Conservation (phyloP, 1,140 invertebrate genomes). For the Andricus grossulariae region DNA sequence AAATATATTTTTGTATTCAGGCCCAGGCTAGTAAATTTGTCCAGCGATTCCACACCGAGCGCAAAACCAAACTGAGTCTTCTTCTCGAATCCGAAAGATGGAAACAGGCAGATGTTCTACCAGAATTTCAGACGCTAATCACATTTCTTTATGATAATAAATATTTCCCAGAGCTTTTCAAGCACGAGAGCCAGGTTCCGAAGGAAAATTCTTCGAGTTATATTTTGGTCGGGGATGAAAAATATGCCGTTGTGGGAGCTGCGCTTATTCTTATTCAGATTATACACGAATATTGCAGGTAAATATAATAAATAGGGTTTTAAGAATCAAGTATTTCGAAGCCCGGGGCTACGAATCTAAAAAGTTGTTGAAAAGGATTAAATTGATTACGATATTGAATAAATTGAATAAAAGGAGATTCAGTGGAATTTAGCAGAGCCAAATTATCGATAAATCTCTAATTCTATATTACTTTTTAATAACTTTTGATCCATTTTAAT, state of each 20-base stretch:
- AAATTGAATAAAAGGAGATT: too few relatives aligned
- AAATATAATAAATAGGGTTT: conserved; percentile 54
- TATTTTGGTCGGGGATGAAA: conserved; percentile 86
- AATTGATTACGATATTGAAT: too few relatives aligned
- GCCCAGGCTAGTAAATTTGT: conserved; percentile 92
- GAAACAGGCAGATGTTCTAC: conserved; percentile 93
- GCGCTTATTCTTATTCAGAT: conserved; percentile 91
- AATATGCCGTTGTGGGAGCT: conserved; percentile 90
- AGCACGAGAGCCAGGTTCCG: conserved; percentile 65
- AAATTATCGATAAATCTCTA: too few relatives aligned
- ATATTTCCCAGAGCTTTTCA: conserved; percentile 72
- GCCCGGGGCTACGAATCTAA: too few relatives aligned
- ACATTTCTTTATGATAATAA: conserved; percentile 68
- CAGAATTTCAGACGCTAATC: conserved; percentile 90
- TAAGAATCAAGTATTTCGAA: too few relatives aligned
- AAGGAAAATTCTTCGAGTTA: conserved; percentile 61
- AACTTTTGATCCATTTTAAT: too few relatives aligned
- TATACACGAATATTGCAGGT: conserved; percentile 92
- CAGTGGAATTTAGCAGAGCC: too few relatives aligned
- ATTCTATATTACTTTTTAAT: too few relatives aligned
- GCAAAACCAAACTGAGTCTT: conserved; percentile 88
- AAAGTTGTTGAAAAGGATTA: too few relatives aligned
- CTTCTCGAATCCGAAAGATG: conserved; percentile 94
- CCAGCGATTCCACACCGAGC: conserved; percentile 91
- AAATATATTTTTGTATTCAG: conserved; percentile 47